Evolutionary conservation across 1,140 invertebrate genomes (phyloP).

Genomic region (Listronotus bonariensis): DNA sequence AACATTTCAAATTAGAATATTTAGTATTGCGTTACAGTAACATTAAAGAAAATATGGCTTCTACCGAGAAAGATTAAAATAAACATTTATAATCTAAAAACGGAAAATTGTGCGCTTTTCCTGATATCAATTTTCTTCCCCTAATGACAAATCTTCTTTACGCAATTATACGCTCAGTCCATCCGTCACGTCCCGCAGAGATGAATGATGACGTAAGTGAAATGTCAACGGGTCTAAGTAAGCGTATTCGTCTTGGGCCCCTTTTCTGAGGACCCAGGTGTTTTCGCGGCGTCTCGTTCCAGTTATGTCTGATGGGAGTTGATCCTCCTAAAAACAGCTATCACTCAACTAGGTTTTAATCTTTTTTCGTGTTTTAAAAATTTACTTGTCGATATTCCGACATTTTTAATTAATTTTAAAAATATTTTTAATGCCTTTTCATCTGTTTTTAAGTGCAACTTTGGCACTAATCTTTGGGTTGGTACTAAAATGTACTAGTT

Average conservation of each 20-base stretch:
- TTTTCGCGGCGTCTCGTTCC: constrained; percentile 25
- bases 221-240: constrained; percentile 45
- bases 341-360: constrained; percentile 25
- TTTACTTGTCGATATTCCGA: too few species aligned
- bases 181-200: constrained; percentile 23
- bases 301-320: constrained; percentile 33
- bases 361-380: too few species aligned
- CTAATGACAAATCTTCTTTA: neutral
- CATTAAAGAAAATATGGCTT: too few species aligned
- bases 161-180: constrained; percentile 6
- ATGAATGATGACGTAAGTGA: constrained; percentile 44
- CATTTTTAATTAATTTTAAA: too few species aligned
- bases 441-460: too few species aligned
- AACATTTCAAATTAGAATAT: too few species aligned
- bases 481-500: too few species aligned
- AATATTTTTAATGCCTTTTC: too few species aligned
- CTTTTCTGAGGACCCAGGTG: constrained; percentile 25
- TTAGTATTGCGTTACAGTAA: too few species aligned
- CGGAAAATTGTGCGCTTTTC: neutral
- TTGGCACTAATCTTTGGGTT: too few species aligned
- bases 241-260: constrained; percentile 38
- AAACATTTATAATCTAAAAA: too few species aligned
- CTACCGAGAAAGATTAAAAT: too few species aligned
- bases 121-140: constrained; percentile 3
- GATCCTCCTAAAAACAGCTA: constrained; percentile 31